Evolutionary conservation across 2,113 vertebrate species (phyloP).

Genomic region (Arenaria interpres): DNA sequence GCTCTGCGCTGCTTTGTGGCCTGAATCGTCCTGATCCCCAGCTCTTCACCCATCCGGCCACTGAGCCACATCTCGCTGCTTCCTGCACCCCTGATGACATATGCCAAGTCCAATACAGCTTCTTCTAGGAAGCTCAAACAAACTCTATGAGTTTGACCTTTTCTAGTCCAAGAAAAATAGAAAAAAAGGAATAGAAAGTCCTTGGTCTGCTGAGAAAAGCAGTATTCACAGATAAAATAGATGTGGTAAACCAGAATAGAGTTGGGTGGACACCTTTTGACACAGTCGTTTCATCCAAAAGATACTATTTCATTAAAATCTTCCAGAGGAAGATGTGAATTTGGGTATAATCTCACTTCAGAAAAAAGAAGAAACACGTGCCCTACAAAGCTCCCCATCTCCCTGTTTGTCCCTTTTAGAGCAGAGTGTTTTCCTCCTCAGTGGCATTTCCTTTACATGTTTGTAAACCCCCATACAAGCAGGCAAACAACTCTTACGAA

Average conservation of each 20-base stretch:
- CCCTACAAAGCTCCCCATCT: background rate
- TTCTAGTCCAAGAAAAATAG: background rate
- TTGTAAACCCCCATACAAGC: background rate
- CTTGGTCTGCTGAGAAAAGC: background rate
- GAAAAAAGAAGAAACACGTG: background rate
- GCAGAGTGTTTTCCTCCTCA: background rate
- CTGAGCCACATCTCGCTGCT: rapidly evolving
- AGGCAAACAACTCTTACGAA: rapidly evolving
- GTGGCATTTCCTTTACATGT: background rate
- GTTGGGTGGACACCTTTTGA: background rate
- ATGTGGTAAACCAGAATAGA: background rate
- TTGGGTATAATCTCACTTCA: background rate
- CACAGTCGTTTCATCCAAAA: background rate
- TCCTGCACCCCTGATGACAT: too few relatives aligned
- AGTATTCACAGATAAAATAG: background rate
- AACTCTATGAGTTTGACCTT: background rate
- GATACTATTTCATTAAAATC: background rate
- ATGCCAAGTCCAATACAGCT: background rate
- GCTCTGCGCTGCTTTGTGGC: background rate
- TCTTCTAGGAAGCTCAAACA: background rate
- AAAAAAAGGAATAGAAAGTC: background rate
- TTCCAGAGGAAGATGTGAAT: background rate
- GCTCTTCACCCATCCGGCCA: background rate
- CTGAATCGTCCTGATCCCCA: rapidly evolving
- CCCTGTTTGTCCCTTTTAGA: background rate